Evolutionary conservation across 1,140 invertebrate genomes (phyloP).

Genomic region (Drosophila repleta): DNA sequence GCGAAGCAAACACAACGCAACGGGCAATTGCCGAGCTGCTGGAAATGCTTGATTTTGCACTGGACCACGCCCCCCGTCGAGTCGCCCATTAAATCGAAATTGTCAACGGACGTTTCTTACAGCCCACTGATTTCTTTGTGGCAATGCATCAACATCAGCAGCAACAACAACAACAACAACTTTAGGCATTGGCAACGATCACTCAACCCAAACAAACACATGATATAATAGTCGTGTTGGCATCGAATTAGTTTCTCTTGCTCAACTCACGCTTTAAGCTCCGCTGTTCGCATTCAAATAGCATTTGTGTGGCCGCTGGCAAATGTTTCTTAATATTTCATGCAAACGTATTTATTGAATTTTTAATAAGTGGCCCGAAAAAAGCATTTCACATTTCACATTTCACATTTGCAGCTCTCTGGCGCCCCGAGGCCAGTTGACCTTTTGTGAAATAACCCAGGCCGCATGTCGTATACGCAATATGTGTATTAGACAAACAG

Average conservation of each 20-base stretch:
- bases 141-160: conserved; percentile 55
- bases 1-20: background rate
- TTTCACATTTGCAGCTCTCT: background rate
- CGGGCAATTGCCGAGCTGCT: conserved; percentile 4
- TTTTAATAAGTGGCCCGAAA: conserved; percentile 35
- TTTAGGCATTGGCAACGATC: background rate
- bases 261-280: background rate
- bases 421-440: background rate
- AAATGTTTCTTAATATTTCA: conserved; percentile 34
- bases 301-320: conserved; percentile 7
- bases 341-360: conserved; percentile 56
- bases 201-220: conserved; percentile 16
- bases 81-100: conserved; percentile 29
- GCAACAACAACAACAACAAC: conserved; percentile 31
- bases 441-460: conserved; percentile 2
- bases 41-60: conserved; percentile 16
- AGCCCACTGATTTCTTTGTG: conserved; percentile 59
- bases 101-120: conserved; percentile 56
- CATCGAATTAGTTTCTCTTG: background rate
- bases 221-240: conserved; percentile 15
- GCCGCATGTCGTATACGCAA: background rate
- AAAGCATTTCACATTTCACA: no score
- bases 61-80: background rate
- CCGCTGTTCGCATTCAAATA: background rate
- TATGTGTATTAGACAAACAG: background rate